Evolutionary conservation across 2,797 vertebrate genomes (phyloP).

Genomic region (Rousettus madagascariensis): DNA sequence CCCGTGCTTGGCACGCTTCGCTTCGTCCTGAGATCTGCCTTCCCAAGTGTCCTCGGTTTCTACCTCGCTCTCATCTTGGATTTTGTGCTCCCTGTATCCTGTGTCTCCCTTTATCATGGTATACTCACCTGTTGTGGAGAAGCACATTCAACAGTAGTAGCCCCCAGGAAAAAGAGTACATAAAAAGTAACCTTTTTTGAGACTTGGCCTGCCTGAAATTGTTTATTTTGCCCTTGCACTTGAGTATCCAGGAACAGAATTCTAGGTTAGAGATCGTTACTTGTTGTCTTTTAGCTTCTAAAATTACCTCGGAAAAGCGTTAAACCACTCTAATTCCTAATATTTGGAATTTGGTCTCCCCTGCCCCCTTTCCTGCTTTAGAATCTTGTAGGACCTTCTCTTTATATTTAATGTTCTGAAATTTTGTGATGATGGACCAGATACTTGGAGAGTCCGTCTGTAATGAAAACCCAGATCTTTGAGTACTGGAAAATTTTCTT

Average conservation of each 20-base stretch:
- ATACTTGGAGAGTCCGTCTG: background rate
- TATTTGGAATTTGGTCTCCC: background rate
- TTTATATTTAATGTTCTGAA: background rate
- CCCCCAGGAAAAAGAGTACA: background rate
- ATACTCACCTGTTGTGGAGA: background rate
- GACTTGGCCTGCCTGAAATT: background rate
- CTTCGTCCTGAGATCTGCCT: background rate
- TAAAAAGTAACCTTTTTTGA: background rate
- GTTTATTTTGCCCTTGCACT: background rate
- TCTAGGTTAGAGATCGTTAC: background rate
- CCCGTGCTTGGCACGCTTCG: fast-evolving
- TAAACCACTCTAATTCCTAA: background rate
- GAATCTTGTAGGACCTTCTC: background rate
- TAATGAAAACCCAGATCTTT: background rate
- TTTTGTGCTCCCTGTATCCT: background rate
- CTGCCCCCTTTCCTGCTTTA: background rate
- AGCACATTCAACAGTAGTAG: background rate
- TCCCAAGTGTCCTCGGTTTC: too few relatives aligned
- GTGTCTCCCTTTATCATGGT: background rate
- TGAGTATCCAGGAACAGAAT: background rate
- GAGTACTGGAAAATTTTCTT: background rate
- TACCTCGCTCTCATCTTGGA: background rate
- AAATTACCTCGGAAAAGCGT: background rate
- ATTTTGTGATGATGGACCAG: background rate
- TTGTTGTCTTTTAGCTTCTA: background rate